These are phyloP conservation scores for Metellina segmentata DNA, from an alignment of 2,888 invertebrate species.

Conservation along the genomic window DNA sequence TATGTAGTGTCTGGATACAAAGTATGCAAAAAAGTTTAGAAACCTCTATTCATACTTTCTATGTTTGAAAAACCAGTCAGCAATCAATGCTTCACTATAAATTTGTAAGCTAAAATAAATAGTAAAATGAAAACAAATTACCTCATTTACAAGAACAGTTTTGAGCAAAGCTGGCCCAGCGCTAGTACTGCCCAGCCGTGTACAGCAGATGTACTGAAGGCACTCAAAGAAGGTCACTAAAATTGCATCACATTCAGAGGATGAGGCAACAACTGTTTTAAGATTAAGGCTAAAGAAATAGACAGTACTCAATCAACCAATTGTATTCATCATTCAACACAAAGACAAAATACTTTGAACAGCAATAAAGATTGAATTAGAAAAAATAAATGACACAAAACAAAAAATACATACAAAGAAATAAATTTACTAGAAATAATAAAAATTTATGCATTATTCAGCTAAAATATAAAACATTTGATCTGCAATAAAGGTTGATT, in stretches of 20 bases:
- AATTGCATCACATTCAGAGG: constrained; percentile 87
- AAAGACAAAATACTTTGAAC: too few species aligned
- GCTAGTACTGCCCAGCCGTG: constrained; percentile 2
- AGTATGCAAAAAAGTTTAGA: too few species aligned
- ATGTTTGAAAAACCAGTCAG: neutral
- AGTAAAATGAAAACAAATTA: neutral
- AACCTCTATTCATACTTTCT: too few species aligned
- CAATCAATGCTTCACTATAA: neutral
- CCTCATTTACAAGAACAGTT: constrained; percentile 5
- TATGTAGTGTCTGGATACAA: too few species aligned
- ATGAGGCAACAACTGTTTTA: constrained; percentile 84
- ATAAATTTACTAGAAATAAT: too few species aligned
- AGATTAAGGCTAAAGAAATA: constrained; percentile 79
- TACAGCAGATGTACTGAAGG: constrained; percentile 82
- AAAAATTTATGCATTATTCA: too few species aligned
- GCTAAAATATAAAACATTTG: too few species aligned
- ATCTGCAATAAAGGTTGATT: too few species aligned
- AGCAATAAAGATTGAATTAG: too few species aligned
- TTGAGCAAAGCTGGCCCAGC: constrained; percentile 1
- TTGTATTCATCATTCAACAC: neutral
- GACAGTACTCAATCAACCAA: neutral
- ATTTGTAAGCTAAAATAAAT: neutral
- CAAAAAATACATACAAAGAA: too few species aligned
- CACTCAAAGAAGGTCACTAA: constrained; percentile 88
- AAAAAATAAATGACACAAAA: too few species aligned